Conservation (phyloP, 2,888 invertebrate genomes). For the Idaea dimidiata region DNA sequence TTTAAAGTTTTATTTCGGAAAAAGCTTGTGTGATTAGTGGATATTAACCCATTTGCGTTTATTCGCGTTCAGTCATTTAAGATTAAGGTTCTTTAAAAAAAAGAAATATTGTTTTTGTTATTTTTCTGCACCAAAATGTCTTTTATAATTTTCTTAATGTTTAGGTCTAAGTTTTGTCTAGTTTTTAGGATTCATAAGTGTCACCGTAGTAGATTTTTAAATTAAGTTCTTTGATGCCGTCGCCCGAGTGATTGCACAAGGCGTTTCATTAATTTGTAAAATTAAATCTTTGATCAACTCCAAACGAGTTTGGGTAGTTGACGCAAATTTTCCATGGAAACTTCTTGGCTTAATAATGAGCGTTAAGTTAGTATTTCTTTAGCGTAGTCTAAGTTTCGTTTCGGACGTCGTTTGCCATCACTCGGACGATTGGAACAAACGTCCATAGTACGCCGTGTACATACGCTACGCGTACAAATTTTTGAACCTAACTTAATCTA, state of each 20-base stretch:
- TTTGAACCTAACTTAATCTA: conserved; percentile 72
- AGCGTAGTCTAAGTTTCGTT: conserved; percentile 39
- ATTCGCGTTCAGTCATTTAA: conserved; percentile 65
- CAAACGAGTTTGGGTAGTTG: too few relatives aligned
- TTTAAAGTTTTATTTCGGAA: conserved; percentile 44
- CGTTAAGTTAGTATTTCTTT: conserved; percentile 34
- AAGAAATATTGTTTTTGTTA: conserved; percentile 49
- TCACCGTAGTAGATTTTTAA: conserved; percentile 72
- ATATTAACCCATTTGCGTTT: conserved; percentile 59
- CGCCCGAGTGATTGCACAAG: conserved; percentile 50
- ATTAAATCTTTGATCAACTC: conserved; percentile 38
- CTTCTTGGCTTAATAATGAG: too few relatives aligned
- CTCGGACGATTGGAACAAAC: conserved; percentile 66
- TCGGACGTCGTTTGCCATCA: conserved; percentile 46
- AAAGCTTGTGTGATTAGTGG: conserved; percentile 78
- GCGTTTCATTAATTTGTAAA: conserved; percentile 26
- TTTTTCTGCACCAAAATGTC: conserved; percentile 72
- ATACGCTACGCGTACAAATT: conserved; percentile 78
- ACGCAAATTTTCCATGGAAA: too few relatives aligned
- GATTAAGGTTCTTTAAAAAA: conserved; percentile 55
- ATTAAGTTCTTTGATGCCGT: conserved; percentile 72
- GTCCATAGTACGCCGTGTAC: conserved; percentile 80
- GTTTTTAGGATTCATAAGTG: conserved; percentile 75
- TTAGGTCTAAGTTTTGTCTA: conserved; percentile 77
- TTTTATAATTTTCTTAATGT: conserved; percentile 65